A percentile compares a stretch with the other conserved stretches of the same genome.
These are phyloP conservation scores for Drosophila mercatorum DNA, from an alignment of 2,888 invertebrate species.

Conservation along the genomic window DNA sequence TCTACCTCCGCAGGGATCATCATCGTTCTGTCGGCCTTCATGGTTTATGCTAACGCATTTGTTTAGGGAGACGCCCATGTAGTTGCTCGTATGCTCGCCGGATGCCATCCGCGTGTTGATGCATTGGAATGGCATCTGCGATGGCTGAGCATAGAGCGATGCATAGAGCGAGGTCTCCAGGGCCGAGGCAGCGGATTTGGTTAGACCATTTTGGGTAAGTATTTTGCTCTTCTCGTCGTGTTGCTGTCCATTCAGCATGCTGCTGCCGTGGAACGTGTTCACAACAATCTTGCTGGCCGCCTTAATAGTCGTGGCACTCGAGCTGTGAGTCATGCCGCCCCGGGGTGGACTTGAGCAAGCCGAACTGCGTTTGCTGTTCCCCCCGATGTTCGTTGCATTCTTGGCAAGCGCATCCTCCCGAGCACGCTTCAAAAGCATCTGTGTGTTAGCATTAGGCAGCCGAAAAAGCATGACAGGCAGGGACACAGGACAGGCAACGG, in stretches of 20 bases:
- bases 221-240: constrained; percentile 78
- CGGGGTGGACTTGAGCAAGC: constrained; percentile 33
- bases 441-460: constrained; percentile 52
- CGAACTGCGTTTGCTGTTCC: constrained; percentile 48
- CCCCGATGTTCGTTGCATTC: constrained; percentile 41
- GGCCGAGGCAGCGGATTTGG: constrained; percentile 77
- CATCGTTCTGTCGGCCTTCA: constrained; percentile 62
- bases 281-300: constrained; percentile 82
- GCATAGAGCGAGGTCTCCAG: constrained; percentile 81
- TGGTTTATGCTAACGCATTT: constrained; percentile 43
- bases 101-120: constrained; percentile 37
- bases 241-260: constrained; percentile 79
- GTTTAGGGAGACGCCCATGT: constrained; percentile 71
- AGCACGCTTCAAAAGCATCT: constrained; percentile 84
- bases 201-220: constrained; percentile 80
- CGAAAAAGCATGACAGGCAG: constrained; percentile 50
- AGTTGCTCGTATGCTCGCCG: constrained; percentile 56
- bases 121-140: constrained; percentile 43
- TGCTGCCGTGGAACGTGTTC: constrained; percentile 84
- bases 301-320: constrained; percentile 61
- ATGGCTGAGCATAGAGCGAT: constrained; percentile 73
- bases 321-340: constrained; percentile 31
- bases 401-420: constrained; percentile 77
- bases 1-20: constrained; percentile 80
- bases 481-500: constrained; percentile 9